Base-by-base conservation (phyloP, 2,888 invertebrate genomes). In the Anoplius nigerrimus region DNA sequence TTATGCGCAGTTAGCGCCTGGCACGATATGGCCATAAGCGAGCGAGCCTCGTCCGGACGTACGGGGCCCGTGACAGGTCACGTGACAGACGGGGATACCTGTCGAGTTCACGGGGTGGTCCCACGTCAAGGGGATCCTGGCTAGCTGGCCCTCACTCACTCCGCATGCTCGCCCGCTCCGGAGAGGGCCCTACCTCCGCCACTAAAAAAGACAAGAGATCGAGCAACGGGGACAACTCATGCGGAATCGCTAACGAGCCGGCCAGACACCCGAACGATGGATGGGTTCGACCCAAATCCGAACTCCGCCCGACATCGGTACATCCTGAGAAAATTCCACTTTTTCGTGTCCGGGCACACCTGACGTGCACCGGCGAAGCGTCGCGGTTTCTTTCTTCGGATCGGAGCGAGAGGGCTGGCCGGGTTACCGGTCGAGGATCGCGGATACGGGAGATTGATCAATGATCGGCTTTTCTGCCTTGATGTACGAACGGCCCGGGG, bases 61-160 rank as follows among this genome's bases (percentile, higher is more conserved):
- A 67, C 64, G 66, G 16, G 67, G 67, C 52, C 63, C 72, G 54
- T 84, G 83, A 80, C 79, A 82, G 83, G 81, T 82, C 82, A 82
- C 76, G 83, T 86, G 86, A 87, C 81, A 77, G 83, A 86, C 85
- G 84, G 80, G 82, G 81, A 86, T 86, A 83, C 82, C 82, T 85
- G 83, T 86, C 84, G 81, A 78, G 78, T 84, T 83, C 81, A 80
- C 78, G 83, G 87, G 87, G 86, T 86, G 87, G 86, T 87, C 87
- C 76, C 75, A 67, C 81, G 76, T 86, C 85, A 86, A 75, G 74
- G 68, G 77, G 74, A 74, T 71, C 76, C 76, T 68, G 57, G n/a
- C 59, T 66, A 61, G 65, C 59, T 58, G 60, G 51, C 8, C 24
- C 16, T 42, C n/a, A n/a, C 24, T 54, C 54, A n/a, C 15, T 43